phyloP scores from a whole-genome alignment of 2,888 invertebrate genomes.

The Mystacides longicornis region DNA sequence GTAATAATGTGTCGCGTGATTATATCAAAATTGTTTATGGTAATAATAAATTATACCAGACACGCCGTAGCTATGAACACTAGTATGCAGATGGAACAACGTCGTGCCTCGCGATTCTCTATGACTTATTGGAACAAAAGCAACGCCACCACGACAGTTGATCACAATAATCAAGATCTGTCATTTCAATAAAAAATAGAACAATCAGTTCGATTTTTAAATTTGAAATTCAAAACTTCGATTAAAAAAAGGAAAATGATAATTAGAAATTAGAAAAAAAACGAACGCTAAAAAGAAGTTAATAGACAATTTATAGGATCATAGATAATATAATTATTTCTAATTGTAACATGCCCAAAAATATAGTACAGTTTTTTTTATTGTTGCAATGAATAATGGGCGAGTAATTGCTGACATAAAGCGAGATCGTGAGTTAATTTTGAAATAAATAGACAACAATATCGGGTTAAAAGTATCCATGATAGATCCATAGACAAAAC shows the following conservation, averaged over 20 bases:
- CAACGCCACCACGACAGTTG: too few relatives aligned
- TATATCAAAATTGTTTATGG: background rate
- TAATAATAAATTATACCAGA: too few relatives aligned
- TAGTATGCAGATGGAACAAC: too few relatives aligned
- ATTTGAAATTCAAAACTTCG: too few relatives aligned
- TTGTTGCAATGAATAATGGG: conserved; percentile 8
- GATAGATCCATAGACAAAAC: background rate
- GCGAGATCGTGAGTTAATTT: conserved; percentile 20
- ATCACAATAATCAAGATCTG: too few relatives aligned
- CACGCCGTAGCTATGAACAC: too few relatives aligned
- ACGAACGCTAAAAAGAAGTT: background rate
- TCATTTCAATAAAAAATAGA: too few relatives aligned
- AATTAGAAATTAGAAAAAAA: too few relatives aligned
- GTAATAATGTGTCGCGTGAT: background rate
- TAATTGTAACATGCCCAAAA: conserved; percentile 5
- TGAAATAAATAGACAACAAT: conserved; percentile 13
- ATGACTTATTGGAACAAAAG: too few relatives aligned
- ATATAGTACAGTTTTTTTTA: conserved; percentile 7
- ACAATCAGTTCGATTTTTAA: too few relatives aligned
- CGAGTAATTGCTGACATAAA: conserved; percentile 13
- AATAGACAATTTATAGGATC: background rate
- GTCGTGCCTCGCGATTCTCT: background rate
- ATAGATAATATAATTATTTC: conserved; percentile 12
- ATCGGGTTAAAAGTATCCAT: background rate
- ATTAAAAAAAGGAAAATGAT: too few relatives aligned